phyloP scores from a whole-genome alignment of 92 coral and sea anemone genomes.

The Paragorgia papillata region DNA sequence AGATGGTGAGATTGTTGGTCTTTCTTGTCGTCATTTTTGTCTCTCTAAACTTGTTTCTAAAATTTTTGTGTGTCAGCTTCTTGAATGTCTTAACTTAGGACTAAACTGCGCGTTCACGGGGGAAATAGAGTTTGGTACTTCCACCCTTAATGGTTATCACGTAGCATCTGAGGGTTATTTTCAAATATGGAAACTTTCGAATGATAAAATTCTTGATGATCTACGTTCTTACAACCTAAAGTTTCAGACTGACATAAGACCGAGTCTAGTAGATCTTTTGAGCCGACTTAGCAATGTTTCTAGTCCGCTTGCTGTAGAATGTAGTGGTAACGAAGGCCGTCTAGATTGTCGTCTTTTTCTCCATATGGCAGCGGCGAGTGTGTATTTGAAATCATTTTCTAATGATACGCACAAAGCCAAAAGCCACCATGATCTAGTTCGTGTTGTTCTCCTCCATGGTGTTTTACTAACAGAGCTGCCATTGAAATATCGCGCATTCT shows the following conservation, averaged over 20 bases:
- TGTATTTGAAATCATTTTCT: conserved; percentile 12
- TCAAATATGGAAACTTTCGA: too few relatives aligned
- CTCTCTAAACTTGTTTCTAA: conserved; percentile 22
- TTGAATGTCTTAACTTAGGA: conserved; percentile 40
- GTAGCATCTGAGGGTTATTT: neutral
- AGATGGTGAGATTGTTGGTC: conserved; percentile 49
- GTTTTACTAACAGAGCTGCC: conserved; percentile 55
- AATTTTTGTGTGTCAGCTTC: conserved; percentile 36
- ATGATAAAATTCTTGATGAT: neutral
- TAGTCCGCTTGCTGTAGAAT: neutral
- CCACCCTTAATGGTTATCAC: conserved; percentile 19
- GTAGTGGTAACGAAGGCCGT: conserved; percentile 2
- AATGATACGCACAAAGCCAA: neutral
- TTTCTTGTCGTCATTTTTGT: neutral
- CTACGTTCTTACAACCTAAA: neutral
- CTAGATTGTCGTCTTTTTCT: conserved; percentile 33
- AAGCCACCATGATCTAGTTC: conserved; percentile 19
- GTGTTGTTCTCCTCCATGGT: conserved; percentile 52
- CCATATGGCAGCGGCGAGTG: conserved; percentile 9
- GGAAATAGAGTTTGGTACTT: conserved; percentile 34
- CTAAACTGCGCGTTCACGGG: conserved; percentile 61
- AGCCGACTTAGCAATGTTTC: neutral
- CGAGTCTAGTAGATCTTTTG: conserved; percentile 7
- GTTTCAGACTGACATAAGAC: conserved; percentile 12
- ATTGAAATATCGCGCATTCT: conserved; percentile 53